phyloP scores from a whole-genome alignment of 2,888 invertebrate genomes.

The Ormyrus labotus region DNA sequence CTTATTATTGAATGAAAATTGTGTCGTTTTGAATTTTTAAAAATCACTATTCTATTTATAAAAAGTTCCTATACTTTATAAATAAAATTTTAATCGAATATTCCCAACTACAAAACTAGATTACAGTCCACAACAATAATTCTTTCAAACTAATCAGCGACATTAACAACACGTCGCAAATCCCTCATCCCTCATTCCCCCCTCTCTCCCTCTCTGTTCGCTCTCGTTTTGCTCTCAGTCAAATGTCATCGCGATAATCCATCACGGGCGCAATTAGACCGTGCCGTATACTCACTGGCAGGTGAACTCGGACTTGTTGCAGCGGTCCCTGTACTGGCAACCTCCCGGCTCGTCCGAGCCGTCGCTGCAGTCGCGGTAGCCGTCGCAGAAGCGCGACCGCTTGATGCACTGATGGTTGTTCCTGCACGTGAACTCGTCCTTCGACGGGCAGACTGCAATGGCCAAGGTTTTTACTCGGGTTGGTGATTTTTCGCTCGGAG shows the following conservation, averaged over 20 bases:
- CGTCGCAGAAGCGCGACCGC: slow-evolving; percentile 81
- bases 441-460: slow-evolving; percentile 78
- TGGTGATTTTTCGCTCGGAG: no score
- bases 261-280: neutral
- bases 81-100: no score
- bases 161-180: no score
- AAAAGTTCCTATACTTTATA: no score
- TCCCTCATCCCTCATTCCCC: neutral
- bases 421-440: slow-evolving; percentile 79
- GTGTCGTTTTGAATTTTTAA: no score
- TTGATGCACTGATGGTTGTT: slow-evolving; percentile 81
- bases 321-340: slow-evolving; percentile 74
- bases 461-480: neutral
- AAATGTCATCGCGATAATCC: neutral
- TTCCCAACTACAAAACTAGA: no score
- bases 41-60: no score
- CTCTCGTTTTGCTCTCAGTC: neutral
- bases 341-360: slow-evolving; percentile 82
- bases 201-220: neutral
- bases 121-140: no score
- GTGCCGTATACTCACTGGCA: slow-evolving; percentile 67
- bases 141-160: no score
- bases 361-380: slow-evolving; percentile 82
- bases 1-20: no score
- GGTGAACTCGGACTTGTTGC: slow-evolving; percentile 73